Evolutionary conservation across 2,888 invertebrate genomes (phyloP).

Genomic region (Teleiodes luculella): DNA sequence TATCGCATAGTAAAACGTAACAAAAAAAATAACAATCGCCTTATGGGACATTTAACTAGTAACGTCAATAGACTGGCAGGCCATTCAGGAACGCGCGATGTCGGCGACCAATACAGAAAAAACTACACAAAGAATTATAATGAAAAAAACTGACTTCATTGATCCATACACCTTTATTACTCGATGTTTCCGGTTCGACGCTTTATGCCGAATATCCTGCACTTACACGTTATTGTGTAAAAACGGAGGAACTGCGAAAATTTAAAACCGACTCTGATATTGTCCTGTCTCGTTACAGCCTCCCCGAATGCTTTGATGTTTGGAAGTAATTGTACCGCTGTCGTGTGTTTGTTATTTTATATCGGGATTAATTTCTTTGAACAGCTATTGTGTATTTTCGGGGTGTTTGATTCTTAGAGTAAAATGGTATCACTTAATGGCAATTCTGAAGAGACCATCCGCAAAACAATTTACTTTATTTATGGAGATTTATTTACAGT

Average conservation of each 20-base stretch:
- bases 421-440: too few relatives aligned
- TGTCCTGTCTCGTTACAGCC: conserved; percentile 14
- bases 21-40: conserved; percentile 27
- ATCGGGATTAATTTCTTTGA: conserved; percentile 32
- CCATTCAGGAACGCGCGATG: conserved; percentile 27
- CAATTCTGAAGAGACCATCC: too few relatives aligned
- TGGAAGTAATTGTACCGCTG: conserved; percentile 28
- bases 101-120: conserved; percentile 19
- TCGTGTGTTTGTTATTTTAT: conserved; percentile 32
- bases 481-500: background rate
- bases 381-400: conserved; percentile 23
- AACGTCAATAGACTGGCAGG: conserved; percentile 36
- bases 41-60: conserved; percentile 43
- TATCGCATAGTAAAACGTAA: conserved; percentile 8
- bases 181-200: conserved; percentile 45
- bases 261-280: conserved; percentile 26
- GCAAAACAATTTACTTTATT: background rate
- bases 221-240: conserved; percentile 25
- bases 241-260: conserved; percentile 30
- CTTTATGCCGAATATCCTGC: conserved; percentile 30
- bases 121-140: background rate
- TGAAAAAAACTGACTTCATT: conserved; percentile 37
- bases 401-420: conserved; percentile 19
- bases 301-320: conserved; percentile 27
- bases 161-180: conserved; percentile 33